These are phyloP conservation scores for Charaxes varanes DNA, from an alignment of 1,140 invertebrate species.

Conservation along the genomic window DNA sequence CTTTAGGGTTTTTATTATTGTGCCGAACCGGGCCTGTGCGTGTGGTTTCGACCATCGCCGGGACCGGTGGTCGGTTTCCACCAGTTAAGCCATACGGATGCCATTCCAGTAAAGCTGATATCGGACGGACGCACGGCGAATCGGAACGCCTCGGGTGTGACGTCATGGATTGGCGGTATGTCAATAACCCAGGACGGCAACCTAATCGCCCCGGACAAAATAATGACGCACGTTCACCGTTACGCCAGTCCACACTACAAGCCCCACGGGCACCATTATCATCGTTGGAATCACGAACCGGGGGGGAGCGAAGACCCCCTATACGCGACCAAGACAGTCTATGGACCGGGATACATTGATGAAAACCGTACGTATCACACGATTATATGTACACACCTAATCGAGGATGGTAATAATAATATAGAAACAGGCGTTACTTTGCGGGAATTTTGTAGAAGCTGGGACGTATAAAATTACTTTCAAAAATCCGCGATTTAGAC, in stretches of 20 bases:
- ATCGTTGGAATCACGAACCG: conserved; percentile 63
- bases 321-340: conserved; percentile 68
- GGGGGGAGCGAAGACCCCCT: conserved; percentile 61
- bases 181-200: conserved; percentile 67
- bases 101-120: conserved; percentile 72
- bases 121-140: conserved; percentile 58
- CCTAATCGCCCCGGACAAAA: conserved; percentile 67
- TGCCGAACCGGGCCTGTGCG: conserved; percentile 50
- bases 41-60: conserved; percentile 49
- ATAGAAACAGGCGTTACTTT: no score
- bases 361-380: conserved; percentile 67
- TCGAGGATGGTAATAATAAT: no score
- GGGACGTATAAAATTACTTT: no score
- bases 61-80: conserved; percentile 47
- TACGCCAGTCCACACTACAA: conserved; percentile 68
- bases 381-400: no score
- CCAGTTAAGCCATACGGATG: conserved; percentile 68
- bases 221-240: conserved; percentile 63
- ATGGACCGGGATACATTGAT: conserved; percentile 68
- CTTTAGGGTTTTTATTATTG: conserved; percentile 47
- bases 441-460: no score
- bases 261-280: conserved; percentile 59
- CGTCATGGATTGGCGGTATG: conserved; percentile 70
- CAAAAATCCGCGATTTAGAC: no score
- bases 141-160: conserved; percentile 53